phyloP scores from a whole-genome alignment of 2,113 vertebrate genomes.

The Todiramphus chloris region DNA sequence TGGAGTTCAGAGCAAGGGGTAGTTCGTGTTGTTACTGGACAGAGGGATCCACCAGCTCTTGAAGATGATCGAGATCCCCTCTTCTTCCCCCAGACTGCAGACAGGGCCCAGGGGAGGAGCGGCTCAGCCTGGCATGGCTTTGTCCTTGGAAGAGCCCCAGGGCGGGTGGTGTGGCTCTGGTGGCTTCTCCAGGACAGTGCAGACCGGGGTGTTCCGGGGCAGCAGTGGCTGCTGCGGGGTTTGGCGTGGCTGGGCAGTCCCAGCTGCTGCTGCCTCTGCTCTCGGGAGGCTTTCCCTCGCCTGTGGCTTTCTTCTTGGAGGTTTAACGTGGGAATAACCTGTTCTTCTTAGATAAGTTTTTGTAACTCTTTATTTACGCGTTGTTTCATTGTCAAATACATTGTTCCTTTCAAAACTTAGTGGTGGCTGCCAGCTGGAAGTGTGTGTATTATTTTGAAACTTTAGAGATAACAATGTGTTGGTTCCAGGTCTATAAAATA shows the following conservation, averaged over 20 bases:
- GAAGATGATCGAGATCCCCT: accelerated
- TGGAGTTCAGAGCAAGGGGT: not conserved
- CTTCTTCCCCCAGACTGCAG: no score
- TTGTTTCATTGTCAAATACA: accelerated
- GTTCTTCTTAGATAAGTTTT: not conserved
- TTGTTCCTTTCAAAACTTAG: not conserved
- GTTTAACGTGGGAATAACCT: not conserved
- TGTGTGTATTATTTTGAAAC: not conserved
- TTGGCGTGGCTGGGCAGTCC: not conserved
- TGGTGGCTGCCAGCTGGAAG: not conserved
- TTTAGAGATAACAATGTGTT: not conserved
- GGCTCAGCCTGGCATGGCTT: no score
- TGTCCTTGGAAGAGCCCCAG: not conserved
- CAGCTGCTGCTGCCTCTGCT: not conserved
- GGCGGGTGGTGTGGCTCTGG: accelerated
- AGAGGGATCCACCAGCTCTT: not conserved
- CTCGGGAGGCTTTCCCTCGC: not conserved
- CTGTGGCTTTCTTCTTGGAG: not conserved
- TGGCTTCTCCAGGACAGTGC: not conserved
- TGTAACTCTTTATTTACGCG: not conserved
- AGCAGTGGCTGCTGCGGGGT: not conserved
- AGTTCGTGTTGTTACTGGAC: accelerated
- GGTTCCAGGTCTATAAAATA: not conserved
- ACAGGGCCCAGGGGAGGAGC: accelerated
- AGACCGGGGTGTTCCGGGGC: no score